These are phyloP conservation scores for Nasonovia ribisnigri DNA, from an alignment of 2,888 invertebrate genomes.

Conservation along the genomic window DNA sequence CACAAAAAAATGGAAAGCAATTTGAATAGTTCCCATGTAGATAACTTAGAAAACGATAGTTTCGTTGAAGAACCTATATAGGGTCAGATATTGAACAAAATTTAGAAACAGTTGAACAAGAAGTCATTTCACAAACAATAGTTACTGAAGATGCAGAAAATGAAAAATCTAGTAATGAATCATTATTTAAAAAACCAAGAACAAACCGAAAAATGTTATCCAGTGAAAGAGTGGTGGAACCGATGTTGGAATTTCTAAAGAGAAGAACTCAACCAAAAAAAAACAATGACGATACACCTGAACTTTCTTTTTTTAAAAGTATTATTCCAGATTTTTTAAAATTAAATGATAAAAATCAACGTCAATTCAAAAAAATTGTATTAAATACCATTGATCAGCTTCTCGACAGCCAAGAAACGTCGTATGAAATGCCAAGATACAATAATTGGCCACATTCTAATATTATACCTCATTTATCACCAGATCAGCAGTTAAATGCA, in stretches of 20 bases:
- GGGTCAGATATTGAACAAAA: neutral
- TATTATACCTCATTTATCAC: neutral
- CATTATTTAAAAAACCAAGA: conserved; percentile 24
- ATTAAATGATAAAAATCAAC: conserved; percentile 28
- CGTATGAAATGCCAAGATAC: conserved; percentile 40
- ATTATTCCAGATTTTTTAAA: conserved; percentile 18
- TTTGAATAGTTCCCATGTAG: neutral
- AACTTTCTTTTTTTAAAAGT: conserved; percentile 33
- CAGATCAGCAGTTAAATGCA: conserved; percentile 35
- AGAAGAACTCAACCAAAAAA: conserved; percentile 27
- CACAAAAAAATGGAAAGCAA: conserved; percentile 40
- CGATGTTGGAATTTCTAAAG: conserved; percentile 22
- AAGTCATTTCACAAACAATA: conserved; percentile 18
- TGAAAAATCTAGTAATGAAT: conserved; percentile 3
- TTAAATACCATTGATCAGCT: conserved; percentile 24
- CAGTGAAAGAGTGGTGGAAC: conserved; percentile 11
- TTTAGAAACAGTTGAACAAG: conserved; percentile 19
- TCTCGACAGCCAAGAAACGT: conserved; percentile 15
- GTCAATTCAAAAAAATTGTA: conserved; percentile 26
- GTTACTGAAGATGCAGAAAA: neutral
- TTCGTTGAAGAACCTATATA: conserved; percentile 19
- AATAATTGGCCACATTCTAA: conserved; percentile 33
- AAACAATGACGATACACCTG: conserved; percentile 27
- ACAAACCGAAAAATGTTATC: neutral
- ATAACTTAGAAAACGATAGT: conserved; percentile 8